Conservation (phyloP, 2,888 invertebrate genomes). For the Brenthis ino region DNA sequence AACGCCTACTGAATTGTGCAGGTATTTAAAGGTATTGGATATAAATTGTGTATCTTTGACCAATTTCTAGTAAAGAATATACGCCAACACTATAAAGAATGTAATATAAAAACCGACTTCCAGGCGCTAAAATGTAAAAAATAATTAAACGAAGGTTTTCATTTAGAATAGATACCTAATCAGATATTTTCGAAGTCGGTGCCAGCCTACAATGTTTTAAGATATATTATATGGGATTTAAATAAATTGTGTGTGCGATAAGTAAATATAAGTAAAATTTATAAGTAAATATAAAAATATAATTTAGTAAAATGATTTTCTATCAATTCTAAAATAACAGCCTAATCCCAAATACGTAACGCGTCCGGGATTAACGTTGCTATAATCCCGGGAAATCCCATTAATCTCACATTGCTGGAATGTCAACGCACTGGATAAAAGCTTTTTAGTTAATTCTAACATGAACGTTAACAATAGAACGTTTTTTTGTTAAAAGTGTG, state of each 20-base stretch:
- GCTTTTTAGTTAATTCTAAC: slow-evolving; percentile 4
- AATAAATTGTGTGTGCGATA: too few species aligned
- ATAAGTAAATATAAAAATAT: background rate
- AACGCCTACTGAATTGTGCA: slow-evolving; percentile 25
- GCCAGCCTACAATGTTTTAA: too few species aligned
- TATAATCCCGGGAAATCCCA: slow-evolving; percentile 30
- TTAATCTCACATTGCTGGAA: slow-evolving; percentile 21
- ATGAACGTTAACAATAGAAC: background rate
- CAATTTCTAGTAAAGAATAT: background rate
- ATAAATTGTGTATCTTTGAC: slow-evolving; percentile 3
- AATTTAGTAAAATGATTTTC: slow-evolving; percentile 4
- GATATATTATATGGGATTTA: too few species aligned
- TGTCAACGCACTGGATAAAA: slow-evolving; percentile 22
- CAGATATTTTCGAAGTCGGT: too few species aligned
- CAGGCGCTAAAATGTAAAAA: too few species aligned
- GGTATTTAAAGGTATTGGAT: slow-evolving; percentile 14
- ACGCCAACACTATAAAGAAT: too few species aligned
- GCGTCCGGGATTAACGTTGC: slow-evolving; percentile 26
- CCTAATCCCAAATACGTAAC: slow-evolving; percentile 15
- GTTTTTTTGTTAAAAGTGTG: background rate
- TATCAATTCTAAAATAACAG: slow-evolving; percentile 9
- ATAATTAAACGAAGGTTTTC: too few species aligned
- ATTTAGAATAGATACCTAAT: too few species aligned
- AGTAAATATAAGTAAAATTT: background rate
- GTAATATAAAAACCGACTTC: too few species aligned